A percentile compares a stretch with the other conserved stretches of the same genome.
Evolutionary conservation across 2,888 invertebrate species (phyloP).

Genomic region (Labia minor): DNA sequence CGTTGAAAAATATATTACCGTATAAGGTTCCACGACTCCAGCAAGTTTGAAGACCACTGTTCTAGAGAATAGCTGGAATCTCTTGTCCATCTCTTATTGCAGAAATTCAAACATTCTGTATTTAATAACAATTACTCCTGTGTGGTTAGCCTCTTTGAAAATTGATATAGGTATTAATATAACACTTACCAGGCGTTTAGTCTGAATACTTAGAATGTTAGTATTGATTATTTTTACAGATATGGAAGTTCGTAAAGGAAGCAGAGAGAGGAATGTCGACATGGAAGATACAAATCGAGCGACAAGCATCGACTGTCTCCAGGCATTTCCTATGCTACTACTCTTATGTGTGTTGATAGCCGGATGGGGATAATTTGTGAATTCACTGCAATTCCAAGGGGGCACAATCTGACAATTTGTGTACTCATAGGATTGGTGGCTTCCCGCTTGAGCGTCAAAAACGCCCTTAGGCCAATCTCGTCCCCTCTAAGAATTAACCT

Average conservation of each 20-base stretch:
- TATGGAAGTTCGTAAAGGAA: background rate
- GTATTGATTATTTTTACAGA: background rate
- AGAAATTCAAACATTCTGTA: too few species aligned
- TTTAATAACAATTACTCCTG: too few species aligned
- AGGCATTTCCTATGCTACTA: too few species aligned
- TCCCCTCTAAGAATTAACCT: background rate
- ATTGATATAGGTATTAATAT: too few species aligned
- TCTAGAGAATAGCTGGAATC: too few species aligned
- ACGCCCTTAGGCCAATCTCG: background rate
- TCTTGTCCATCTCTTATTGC: too few species aligned
- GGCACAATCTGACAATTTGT: background rate
- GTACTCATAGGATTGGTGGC: background rate
- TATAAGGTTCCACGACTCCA: too few species aligned
- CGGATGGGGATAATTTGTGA: background rate
- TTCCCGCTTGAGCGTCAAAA: background rate
- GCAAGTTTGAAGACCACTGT: too few species aligned
- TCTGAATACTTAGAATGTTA: too few species aligned
- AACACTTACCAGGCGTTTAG: too few species aligned
- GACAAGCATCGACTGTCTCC: background rate
- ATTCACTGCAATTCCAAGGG: background rate
- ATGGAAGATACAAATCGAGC: background rate
- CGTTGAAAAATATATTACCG: too few species aligned
- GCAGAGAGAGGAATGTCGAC: background rate
- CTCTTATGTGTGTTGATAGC: background rate
- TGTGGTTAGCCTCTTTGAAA: too few species aligned